Evolutionary conservation across 2,888 invertebrate species (phyloP).

Genomic region (Stenoptilia bipunctidactyla): DNA sequence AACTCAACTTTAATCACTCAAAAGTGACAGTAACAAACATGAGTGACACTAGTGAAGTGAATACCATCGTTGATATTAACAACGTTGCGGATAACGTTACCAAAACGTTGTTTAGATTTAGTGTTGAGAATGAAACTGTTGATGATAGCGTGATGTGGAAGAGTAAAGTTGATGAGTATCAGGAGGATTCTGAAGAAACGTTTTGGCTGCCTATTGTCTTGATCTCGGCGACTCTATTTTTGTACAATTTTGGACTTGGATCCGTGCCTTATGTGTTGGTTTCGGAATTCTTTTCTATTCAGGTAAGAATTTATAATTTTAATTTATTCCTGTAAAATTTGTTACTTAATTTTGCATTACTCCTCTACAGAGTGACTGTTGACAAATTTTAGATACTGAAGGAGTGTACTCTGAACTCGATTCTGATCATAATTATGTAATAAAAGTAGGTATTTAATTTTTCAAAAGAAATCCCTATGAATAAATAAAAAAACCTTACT

Average conservation of each 20-base stretch:
- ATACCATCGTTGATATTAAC: constrained; percentile 7
- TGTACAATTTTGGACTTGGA: constrained; percentile 59
- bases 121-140: constrained; percentile 18
- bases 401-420: too few relatives aligned
- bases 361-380: too few relatives aligned
- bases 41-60: neutral
- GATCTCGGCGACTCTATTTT: constrained; percentile 45
- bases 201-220: constrained; percentile 49
- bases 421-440: too few relatives aligned
- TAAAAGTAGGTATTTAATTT: too few relatives aligned
- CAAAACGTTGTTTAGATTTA: constrained; percentile 14
- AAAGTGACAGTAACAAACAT: neutral
- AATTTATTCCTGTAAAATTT: neutral
- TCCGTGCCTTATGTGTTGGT: constrained; percentile 61
- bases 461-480: too few relatives aligned
- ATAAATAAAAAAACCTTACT: too few relatives aligned
- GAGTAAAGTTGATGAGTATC: neutral
- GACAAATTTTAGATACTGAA: too few relatives aligned
- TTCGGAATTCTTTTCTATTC: constrained; percentile 50
- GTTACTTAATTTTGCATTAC: too few relatives aligned
- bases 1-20: neutral
- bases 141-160: constrained; percentile 12
- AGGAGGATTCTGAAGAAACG: constrained; percentile 21
- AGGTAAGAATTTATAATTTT: constrained; percentile 37
- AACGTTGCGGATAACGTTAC: constrained; percentile 22